phyloP scores from a whole-genome alignment of 2,888 invertebrate genomes.

The Chrysotoxum bicinctum region DNA sequence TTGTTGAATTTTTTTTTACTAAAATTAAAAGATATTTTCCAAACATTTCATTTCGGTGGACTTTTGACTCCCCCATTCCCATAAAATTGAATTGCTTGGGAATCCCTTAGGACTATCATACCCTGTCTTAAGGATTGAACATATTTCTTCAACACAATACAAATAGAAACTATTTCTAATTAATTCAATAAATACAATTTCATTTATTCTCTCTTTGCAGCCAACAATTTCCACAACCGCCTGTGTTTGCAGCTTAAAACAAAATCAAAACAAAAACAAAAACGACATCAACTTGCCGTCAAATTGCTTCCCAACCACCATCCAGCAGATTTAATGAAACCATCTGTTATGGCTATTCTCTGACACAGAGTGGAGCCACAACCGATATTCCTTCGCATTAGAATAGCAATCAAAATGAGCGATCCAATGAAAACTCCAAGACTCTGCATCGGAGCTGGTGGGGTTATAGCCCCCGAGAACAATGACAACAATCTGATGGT shows the following conservation, averaged over 20 bases:
- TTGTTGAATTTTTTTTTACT: too few species aligned
- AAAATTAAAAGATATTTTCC: too few species aligned
- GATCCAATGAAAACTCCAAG: slow-evolving; percentile 70
- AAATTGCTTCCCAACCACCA: slow-evolving; percentile 57
- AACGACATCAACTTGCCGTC: slow-evolving; percentile 44
- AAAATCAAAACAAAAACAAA: neutral
- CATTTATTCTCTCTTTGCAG: neutral
- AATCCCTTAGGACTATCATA: too few species aligned
- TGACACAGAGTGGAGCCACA: slow-evolving; percentile 59
- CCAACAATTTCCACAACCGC: neutral
- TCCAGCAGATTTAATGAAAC: slow-evolving; percentile 60
- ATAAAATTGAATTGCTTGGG: too few species aligned
- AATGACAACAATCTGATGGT: slow-evolving; percentile 60
- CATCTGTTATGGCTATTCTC: slow-evolving; percentile 69
- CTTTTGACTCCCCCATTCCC: too few species aligned
- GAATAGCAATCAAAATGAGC: slow-evolving; percentile 72
- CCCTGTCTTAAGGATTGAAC: too few species aligned
- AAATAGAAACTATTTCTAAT: neutral
- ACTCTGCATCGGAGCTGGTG: slow-evolving; percentile 55
- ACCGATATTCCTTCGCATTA: slow-evolving; percentile 64
- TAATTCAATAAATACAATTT: neutral
- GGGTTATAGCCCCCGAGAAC: slow-evolving; percentile 53
- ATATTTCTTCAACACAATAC: too few species aligned
- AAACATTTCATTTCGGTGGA: too few species aligned
- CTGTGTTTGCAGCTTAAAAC: neutral